These are phyloP conservation scores for Saxicola maurus DNA, from an alignment of 2,797 vertebrate species.

Conservation along the genomic window DNA sequence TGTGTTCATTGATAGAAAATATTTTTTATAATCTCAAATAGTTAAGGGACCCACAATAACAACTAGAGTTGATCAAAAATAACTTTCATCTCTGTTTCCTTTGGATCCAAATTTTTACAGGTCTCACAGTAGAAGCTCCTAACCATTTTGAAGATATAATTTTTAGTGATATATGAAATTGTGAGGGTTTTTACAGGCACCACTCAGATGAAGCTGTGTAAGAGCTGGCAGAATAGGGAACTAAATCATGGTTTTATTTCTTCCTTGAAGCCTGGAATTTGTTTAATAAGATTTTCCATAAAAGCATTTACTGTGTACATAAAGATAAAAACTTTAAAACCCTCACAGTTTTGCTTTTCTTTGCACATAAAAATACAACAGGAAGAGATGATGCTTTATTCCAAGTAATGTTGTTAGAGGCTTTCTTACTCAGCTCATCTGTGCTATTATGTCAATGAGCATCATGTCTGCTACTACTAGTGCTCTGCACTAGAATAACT, in stretches of 20 bases:
- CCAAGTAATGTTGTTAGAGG: not conserved
- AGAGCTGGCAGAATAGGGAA: not conserved
- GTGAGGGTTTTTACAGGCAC: not conserved
- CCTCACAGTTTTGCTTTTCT: not conserved
- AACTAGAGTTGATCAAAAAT: not conserved
- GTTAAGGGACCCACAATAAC: not conserved
- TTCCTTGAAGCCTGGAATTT: not conserved
- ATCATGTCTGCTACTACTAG: not conserved
- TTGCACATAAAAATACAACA: not conserved
- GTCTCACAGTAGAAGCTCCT: not conserved
- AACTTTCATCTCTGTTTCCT: not conserved
- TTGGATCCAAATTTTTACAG: not conserved
- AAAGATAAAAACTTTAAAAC: not conserved
- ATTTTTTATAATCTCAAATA: not conserved
- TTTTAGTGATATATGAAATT: not conserved
- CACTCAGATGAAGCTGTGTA: not conserved
- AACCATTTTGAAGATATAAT: not conserved
- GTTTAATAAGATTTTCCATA: not conserved
- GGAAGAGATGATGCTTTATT: not conserved
- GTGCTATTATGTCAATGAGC: not conserved
- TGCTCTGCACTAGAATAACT: conserved; percentile 1
- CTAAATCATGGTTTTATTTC: not conserved
- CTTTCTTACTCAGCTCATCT: not conserved
- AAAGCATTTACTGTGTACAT: not conserved
- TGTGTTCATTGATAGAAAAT: not conserved